phyloP scores from a whole-genome alignment of 2,113 vertebrate genomes.

The Oncorhynchus mykiss region DNA sequence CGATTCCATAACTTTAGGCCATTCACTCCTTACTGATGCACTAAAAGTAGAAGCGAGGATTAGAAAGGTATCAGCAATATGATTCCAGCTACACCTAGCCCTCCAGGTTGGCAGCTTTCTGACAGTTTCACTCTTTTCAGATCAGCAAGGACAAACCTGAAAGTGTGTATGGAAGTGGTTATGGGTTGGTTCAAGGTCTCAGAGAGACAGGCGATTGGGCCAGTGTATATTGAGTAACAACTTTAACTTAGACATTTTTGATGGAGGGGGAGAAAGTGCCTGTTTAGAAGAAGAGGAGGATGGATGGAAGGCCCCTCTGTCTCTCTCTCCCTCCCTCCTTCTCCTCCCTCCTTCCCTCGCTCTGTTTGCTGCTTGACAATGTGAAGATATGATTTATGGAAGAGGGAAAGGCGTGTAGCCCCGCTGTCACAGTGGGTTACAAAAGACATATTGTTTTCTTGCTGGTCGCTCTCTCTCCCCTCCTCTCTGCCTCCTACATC shows the following conservation, averaged over 20 bases:
- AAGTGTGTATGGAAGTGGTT: not conserved
- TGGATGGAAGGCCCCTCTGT: slow-evolving; percentile 7
- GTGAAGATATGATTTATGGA: slow-evolving; percentile 38
- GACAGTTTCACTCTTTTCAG: too few relatives aligned
- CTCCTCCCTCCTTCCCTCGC: not conserved
- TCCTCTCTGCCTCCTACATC: slow-evolving; percentile 1
- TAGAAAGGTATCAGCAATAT: too few relatives aligned
- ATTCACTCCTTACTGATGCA: too few relatives aligned
- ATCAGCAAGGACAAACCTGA: not conserved
- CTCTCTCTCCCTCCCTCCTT: not conserved
- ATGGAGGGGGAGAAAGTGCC: not conserved
- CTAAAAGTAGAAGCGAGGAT: too few relatives aligned
- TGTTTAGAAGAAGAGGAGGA: not conserved
- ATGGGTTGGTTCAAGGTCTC: not conserved
- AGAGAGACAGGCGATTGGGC: not conserved
- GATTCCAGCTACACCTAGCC: too few relatives aligned
- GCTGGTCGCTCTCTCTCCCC: slow-evolving; percentile 26
- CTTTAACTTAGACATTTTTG: not conserved
- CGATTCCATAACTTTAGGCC: too few relatives aligned
- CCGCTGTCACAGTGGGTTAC: slow-evolving; percentile 34
- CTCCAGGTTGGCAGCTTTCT: too few relatives aligned
- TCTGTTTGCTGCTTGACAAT: slow-evolving; percentile 9
- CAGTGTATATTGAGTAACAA: not conserved
- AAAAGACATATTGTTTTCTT: slow-evolving; percentile 54
- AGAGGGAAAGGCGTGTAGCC: slow-evolving; percentile 8